Evolutionary conservation across 1,140 invertebrate genomes (phyloP), one percentile per base, ranked within the genome.

Genomic region (Dreissena polymorpha): DNA sequence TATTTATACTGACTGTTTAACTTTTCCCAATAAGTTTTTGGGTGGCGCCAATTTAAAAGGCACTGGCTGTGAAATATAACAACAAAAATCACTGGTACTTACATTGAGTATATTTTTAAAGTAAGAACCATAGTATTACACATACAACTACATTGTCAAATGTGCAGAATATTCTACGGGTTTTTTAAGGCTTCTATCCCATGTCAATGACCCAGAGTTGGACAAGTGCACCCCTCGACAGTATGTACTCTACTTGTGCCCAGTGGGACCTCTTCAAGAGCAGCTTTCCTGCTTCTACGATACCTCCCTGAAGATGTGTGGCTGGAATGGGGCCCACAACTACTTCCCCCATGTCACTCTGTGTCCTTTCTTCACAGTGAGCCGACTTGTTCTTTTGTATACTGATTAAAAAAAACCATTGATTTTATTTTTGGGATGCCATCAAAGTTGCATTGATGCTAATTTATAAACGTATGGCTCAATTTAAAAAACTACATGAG

Each of bases 241-340:
- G 90, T 98, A 97, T 90, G 96, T 97, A 70, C 93, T 98, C 12
- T 97, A 98, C 91, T 95, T 96, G 16, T 97, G 96, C 90, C 97
- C 97, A 7, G 95, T 95, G 3, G 97, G 97, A 10, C 92, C 93
- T 0, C 94, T 97, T 69, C 93, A 95, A 23, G 94, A 95, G 65
- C 95, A 96, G 87, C 92, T 98, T 14, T 94, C 95, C 65, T 93
- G 95, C 73, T 97, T 97, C 92, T 97, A 96, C 96, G 93, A 95
- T 0, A 96, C 96, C 87, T 96, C 96, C n/a, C 95, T 95, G 86
- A 92, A 94, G 73, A 92, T 95, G 7, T 95, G 95, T 91, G 96
- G 95, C 50, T 97, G 97, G 96, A 98, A 98, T 93, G 96, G 96
- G 27, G 96, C 96, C 12, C 97, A 97, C 89, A 96, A 97, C 91